Conservation (phyloP, 2,113 vertebrate species). For the Sinocyclocheilus grahami region DNA sequence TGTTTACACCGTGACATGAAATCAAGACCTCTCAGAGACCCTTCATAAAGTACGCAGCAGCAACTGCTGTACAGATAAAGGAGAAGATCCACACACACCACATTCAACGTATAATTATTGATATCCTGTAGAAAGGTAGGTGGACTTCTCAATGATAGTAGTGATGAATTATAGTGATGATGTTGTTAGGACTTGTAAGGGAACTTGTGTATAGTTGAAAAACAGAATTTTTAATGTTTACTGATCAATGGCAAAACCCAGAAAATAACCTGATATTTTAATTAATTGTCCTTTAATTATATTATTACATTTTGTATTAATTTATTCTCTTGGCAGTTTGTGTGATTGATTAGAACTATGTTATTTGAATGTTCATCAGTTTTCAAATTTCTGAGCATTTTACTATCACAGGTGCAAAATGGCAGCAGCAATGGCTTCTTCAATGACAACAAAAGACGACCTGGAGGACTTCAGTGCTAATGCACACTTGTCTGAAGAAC, state of each 20-base stretch:
- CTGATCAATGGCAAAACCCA: too few species aligned
- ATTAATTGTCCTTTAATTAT: not conserved
- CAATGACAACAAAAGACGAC: constrained; percentile 55
- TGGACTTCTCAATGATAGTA: not conserved
- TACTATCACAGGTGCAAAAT: constrained; percentile 52
- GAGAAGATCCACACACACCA: not conserved
- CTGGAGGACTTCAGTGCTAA: constrained; percentile 90
- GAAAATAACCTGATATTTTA: not conserved
- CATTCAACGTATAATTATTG: not conserved
- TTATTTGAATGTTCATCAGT: not conserved
- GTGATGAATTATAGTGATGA: not conserved
- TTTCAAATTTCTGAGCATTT: not conserved
- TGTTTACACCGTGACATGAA: constrained; percentile 41
- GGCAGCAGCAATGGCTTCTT: constrained; percentile 52
- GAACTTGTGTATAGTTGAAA: not conserved
- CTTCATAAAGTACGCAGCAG: constrained; percentile 16
- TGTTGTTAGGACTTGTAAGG: not conserved
- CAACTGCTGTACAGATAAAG: not conserved
- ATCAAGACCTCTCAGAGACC: constrained; percentile 25
- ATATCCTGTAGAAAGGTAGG: constrained; percentile 42
- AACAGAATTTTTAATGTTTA: not conserved
- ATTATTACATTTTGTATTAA: not conserved
- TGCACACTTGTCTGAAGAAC: constrained; percentile 84
- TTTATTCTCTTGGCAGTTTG: not conserved
- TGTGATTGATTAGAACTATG: not conserved